Evolutionary conservation across 1,140 invertebrate species (phyloP), one percentile per base, ranked within the genome.

Genomic region (Apocrypta bakeri): DNA sequence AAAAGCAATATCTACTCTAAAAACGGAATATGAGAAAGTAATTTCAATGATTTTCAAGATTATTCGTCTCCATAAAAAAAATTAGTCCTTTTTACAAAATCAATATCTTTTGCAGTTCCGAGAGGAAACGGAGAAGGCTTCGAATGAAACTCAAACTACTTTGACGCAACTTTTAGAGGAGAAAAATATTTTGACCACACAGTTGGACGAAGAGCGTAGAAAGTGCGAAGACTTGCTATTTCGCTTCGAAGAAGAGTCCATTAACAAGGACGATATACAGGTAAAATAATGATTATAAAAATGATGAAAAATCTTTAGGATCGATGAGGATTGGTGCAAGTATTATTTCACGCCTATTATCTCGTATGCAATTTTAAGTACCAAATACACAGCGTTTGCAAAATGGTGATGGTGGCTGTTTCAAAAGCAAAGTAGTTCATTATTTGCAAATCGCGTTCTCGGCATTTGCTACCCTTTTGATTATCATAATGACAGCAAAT

Each of bases 221-320:
- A 98, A 97, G 91, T 94, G 96, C 14, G 98, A 99, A 93, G 98
- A 99, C 91, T 92, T 98, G 69, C 94, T 97, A 88, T 99, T 99
- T 89, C 94, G 96, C 61, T 95, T 97, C 83, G 98, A 99, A 92
- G 98, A 99, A 91, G 97, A 97, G 86, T 95, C 94, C 37, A 94
- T 97, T 85, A 93, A 93, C 87, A 96, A 95, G 91, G 94, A 94
- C 86, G 96, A 97, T 88, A 93, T 97, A 89, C 95, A 97, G 94
- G 96, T 97, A 93, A 24, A 37, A 33, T 64, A 12, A 17, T 33
- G 31, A 27, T 56, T 56, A 21, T 56, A 9, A n/a, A 76, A 63
- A 11, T n/a, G n/a, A 8, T 33, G 33, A 21, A 7, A 27, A 76
- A 21, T 63, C 31, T 21, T 76, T 21, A 76, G 4, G 31, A 64